Base-by-base conservation (phyloP, 2,888 invertebrate genomes). In the Pandemis heparana region DNA sequence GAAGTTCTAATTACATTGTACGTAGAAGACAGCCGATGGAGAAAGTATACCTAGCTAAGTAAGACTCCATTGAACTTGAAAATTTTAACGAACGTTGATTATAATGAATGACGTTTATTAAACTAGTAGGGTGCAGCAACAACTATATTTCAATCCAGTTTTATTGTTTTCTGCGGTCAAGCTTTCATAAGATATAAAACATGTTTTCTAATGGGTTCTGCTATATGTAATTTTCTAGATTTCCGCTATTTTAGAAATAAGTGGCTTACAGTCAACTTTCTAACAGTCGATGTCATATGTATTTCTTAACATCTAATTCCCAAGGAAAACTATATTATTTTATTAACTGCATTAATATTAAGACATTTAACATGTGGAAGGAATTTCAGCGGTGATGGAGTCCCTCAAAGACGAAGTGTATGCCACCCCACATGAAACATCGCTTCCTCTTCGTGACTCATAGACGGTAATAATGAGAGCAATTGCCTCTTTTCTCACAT, bases 401-500 rank as follows among this genome's bases (percentile, higher is more conserved):
- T 60, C 62, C 67, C 62, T 61, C 53, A 59, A 73, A 65, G 56
- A 7, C 23, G 23, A 12, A 60, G 38, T 41, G 48, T 38, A 16
- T 56, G 62, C 38, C 46, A 64, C 70, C 48, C 46, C 32, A n/a
- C 75, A 79, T 79, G 78, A 80, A 79, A 77, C 70, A 78, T 76
- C 79, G 82, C 84, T 88, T 88, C 88, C 87, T 85, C 74, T 76
- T 79, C 81, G 80, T 92, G 91, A 90, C 84, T 91, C 92, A 91
- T 87, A 80, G 84, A 83, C 81, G 79, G 83, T 79, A 85, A 87
- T 92, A 92, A 92, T 90, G 87, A 90, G 87, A 87, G 87, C 92
- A 92, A 93, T 93, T 92, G 92, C 89, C 81, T 84, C 85, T 89
- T 90, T 92, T 93, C 92, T 91, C 92, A 92, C 90, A 91, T 90